Evolutionary conservation across 1,140 invertebrate species (phyloP).

Genomic region (Microplitis mediator): DNA sequence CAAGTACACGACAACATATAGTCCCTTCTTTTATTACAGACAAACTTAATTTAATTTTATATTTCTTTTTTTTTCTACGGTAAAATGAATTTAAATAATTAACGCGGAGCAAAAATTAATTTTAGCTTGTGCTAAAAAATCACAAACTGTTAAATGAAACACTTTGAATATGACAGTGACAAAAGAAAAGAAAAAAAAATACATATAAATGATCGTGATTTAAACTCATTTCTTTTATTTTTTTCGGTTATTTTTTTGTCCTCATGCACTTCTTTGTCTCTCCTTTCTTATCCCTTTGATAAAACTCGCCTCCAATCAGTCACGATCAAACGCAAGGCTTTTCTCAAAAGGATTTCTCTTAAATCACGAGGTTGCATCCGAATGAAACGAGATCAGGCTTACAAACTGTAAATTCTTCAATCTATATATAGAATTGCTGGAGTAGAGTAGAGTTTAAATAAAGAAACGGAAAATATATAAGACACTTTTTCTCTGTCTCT

Average conservation of each 20-base stretch:
- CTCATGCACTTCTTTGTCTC: not conserved
- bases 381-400: slow-evolving; percentile 22
- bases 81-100: too few species aligned
- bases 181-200: not conserved
- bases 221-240: too few species aligned
- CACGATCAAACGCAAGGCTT: not conserved
- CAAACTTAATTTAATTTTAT: too few species aligned
- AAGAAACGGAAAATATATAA: slow-evolving; percentile 1
- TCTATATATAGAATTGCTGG: not conserved
- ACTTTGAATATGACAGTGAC: not conserved
- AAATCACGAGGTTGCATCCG: slow-evolving; percentile 17
- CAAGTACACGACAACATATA: not conserved
- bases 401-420: slow-evolving; percentile 1
- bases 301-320: slow-evolving; percentile 3
- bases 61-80: too few species aligned
- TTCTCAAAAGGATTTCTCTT: slow-evolving; percentile 9
- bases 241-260: too few species aligned
- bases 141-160: not conserved
- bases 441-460: not conserved
- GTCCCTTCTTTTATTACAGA: too few species aligned
- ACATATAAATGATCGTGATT: not conserved
- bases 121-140: not conserved
- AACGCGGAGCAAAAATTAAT: too few species aligned
- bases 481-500: not conserved
- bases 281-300: not conserved